phyloP scores from a whole-genome alignment of 1,140 invertebrate species.

The Phymorhynchus buccinoides region DNA sequence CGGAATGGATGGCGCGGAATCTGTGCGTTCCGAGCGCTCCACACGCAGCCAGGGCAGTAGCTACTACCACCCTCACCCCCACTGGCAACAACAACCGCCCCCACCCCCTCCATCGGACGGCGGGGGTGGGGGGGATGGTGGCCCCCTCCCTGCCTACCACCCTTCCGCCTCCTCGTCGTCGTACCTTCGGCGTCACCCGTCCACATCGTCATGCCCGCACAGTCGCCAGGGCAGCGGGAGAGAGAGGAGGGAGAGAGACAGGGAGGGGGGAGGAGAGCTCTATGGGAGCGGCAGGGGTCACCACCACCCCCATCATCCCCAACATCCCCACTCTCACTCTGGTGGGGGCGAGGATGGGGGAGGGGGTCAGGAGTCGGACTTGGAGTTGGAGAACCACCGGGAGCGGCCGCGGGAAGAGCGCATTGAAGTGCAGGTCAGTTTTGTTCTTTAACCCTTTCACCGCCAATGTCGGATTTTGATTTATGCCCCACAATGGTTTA shows the following conservation, averaged over 20 bases:
- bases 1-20: conserved; percentile 68
- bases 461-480: too few species aligned
- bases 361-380: conserved; percentile 63
- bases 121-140: neutral
- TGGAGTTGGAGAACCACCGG: conserved; percentile 56
- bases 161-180: neutral
- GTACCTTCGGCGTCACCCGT: neutral
- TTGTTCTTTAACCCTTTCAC: too few species aligned
- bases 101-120: conserved; percentile 38
- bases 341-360: too few species aligned
- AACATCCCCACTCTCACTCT: too few species aligned
- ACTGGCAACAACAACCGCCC: conserved; percentile 38
- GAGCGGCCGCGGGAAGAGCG: conserved; percentile 76
- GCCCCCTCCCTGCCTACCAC: conserved; percentile 27
- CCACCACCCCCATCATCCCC: conserved; percentile 68
- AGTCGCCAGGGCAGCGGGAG: conserved; percentile 53
- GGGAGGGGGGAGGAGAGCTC: conserved; percentile 31
- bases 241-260: conserved; percentile 17
- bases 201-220: conserved; percentile 47
- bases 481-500: too few species aligned
- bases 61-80: conserved; percentile 48
- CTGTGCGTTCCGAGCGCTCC: conserved; percentile 70
- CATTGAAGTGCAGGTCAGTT: conserved; percentile 82
- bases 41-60: conserved; percentile 66
- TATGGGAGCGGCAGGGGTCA: conserved; percentile 49